Conservation (phyloP, 2,888 invertebrate genomes). For the Glaucopsyche alexis region DNA sequence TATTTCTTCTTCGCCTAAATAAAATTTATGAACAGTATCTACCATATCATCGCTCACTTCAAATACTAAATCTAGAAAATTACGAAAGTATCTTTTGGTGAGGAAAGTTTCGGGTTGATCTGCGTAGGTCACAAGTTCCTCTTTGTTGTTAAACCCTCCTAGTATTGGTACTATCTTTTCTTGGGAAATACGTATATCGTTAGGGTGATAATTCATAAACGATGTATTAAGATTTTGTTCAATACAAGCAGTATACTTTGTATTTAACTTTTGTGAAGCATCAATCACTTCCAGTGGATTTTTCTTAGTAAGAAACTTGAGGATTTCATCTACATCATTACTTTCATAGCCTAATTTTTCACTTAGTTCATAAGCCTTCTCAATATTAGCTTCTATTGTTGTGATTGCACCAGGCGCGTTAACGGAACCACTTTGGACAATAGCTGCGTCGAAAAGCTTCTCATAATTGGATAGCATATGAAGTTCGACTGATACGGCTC, state of each 20-base stretch:
- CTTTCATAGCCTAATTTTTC: slow-evolving; percentile 1
- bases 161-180: slow-evolving; percentile 16
- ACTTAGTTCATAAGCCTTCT: neutral
- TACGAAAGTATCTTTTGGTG: neutral
- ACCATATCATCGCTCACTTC: slow-evolving; percentile 18
- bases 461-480: slow-evolving; percentile 1
- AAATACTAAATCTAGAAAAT: slow-evolving; percentile 12
- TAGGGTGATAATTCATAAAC: neutral
- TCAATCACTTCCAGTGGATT: neutral
- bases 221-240: neutral
- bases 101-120: neutral
- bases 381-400: slow-evolving; percentile 8
- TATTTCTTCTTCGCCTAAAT: slow-evolving; percentile 23
- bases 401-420: neutral
- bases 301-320: neutral
- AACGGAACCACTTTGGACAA: neutral
- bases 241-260: neutral
- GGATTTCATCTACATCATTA: neutral
- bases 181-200: neutral
- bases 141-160: slow-evolving; percentile 17
- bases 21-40: slow-evolving; percentile 22
- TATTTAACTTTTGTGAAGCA: neutral
- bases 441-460: slow-evolving; percentile 13
- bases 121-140: neutral
- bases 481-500: slow-evolving; percentile 16